Base-by-base conservation (phyloP, 2,888 invertebrate genomes). In the Napeogenes sylphis region DNA sequence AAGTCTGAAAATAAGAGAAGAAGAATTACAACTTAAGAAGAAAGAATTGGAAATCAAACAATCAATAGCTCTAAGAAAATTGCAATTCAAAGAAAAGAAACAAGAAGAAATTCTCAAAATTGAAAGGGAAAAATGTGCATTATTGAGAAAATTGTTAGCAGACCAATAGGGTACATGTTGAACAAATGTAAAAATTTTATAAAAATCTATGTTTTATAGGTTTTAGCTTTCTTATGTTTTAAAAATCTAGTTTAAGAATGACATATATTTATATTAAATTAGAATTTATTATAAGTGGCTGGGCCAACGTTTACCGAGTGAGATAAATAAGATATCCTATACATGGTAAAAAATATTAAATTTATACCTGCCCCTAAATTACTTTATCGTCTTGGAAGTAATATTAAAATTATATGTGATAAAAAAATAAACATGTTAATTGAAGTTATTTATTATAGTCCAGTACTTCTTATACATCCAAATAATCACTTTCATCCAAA, bases 41-140 rank as follows among this genome's bases (percentile, higher is more conserved):
- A 82, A 78, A 67, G 84, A 84, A 72, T 71, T 85, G 55, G 83
- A 84, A 79, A 76, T 84, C 4, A 85, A 84, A 74, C 83, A 84
- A 67, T 76, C 78, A 38, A 70, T 85, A 73, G 83, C 84, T 55
- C 72, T 84, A 68, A 83, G 77, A 71, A 83, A 80, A 70, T 66
- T 85, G 61, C 78, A 84, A 68, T 68, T 85, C 8, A 83, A 78
- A 73, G 84, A 85, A 69, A 82, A 76, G 66, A 84, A 82, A 68
- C 84, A 83, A 70, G 82, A 85, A 66, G 84, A 84, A 73, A 75
- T 83, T 60, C 66, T 85, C 3, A 83, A 81, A 72, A 83, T 85
- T 55, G 85, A 85, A 73, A 77, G 75, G 62, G 83, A 84, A 73
- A 85, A 85, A 69, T 85, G 85, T 80, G 77, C 73, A 57, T 75